phyloP scores from a whole-genome alignment of 2,888 invertebrate species.

The Tetheella fluctuosa region DNA sequence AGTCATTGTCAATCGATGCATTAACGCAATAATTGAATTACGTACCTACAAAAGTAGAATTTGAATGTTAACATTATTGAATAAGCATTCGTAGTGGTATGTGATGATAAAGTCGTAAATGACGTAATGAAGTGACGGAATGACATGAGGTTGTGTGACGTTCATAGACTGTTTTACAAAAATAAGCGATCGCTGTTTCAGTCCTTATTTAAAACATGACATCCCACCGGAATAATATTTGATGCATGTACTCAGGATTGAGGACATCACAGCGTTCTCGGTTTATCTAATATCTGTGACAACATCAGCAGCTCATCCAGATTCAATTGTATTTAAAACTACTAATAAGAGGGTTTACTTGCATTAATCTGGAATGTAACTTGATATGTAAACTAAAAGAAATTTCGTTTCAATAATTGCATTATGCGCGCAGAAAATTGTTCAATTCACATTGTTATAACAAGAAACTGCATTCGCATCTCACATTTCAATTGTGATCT shows the following conservation, averaged over 20 bases:
- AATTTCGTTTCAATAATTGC: constrained; percentile 3
- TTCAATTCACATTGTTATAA: constrained; percentile 7
- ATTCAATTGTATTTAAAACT: not conserved
- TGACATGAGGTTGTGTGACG: not conserved
- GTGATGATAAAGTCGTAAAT: not conserved
- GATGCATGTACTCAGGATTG: too few species aligned
- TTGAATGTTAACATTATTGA: not conserved
- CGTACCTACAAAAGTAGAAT: not conserved
- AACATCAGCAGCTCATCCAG: too few species aligned
- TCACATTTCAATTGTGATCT: constrained; percentile 6
- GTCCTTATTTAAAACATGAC: too few species aligned
- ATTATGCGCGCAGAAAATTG: constrained; percentile 5
- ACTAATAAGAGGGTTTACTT: not conserved
- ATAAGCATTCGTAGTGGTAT: not conserved
- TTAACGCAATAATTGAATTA: constrained; percentile 48
- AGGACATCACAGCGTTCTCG: too few species aligned
- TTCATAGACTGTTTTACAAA: not conserved
- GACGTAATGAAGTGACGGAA: constrained; percentile 39
- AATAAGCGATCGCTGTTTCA: not conserved
- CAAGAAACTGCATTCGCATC: constrained; percentile 5
- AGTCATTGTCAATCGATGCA: constrained; percentile 39
- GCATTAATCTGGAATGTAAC: not conserved
- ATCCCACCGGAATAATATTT: too few species aligned
- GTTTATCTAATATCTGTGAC: too few species aligned
- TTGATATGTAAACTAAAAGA: not conserved